Percentiles rank a stretch among this genome's conserved stretches.
These are phyloP conservation scores for Fragum whitleyi DNA, from an alignment of 2,888 invertebrate genomes.

Conservation along the genomic window DNA sequence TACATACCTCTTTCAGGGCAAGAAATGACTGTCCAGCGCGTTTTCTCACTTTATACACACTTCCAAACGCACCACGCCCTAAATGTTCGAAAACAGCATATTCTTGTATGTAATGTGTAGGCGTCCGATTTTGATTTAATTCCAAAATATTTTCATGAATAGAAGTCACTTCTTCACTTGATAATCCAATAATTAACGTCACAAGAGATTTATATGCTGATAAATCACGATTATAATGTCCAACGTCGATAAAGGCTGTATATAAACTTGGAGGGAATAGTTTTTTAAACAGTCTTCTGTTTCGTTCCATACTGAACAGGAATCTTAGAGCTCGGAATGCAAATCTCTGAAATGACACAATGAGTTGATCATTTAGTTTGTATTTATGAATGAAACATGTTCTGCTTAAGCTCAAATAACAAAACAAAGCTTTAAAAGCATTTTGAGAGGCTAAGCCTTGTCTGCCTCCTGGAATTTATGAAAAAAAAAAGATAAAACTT, in stretches of 20 bases:
- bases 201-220: slow-evolving; percentile 82
- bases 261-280: slow-evolving; percentile 85
- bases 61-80: slow-evolving; percentile 86
- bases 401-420: no score
- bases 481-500: no score
- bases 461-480: no score
- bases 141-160: slow-evolving; percentile 80
- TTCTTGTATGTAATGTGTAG: slow-evolving; percentile 83
- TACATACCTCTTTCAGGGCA: slow-evolving; percentile 85
- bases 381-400: not conserved
- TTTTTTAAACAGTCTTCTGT: slow-evolving; percentile 84
- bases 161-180: slow-evolving; percentile 74
- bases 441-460: no score
- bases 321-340: slow-evolving; percentile 85
- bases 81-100: slow-evolving; percentile 85
- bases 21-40: slow-evolving; percentile 82
- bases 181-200: slow-evolving; percentile 79
- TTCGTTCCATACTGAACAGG: slow-evolving; percentile 85
- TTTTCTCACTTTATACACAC: slow-evolving; percentile 86
- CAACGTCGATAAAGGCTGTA: slow-evolving; percentile 85
- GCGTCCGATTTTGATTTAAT: slow-evolving; percentile 82
- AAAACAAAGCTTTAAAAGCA: no score
- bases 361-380: no score
- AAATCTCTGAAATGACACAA: slow-evolving; percentile 81
- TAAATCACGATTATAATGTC: slow-evolving; percentile 85